Percentiles rank a stretch among this genome's conserved stretches.
phyloP scores from a whole-genome alignment of 2,113 vertebrate genomes.

The Bombycilla garrulus region DNA sequence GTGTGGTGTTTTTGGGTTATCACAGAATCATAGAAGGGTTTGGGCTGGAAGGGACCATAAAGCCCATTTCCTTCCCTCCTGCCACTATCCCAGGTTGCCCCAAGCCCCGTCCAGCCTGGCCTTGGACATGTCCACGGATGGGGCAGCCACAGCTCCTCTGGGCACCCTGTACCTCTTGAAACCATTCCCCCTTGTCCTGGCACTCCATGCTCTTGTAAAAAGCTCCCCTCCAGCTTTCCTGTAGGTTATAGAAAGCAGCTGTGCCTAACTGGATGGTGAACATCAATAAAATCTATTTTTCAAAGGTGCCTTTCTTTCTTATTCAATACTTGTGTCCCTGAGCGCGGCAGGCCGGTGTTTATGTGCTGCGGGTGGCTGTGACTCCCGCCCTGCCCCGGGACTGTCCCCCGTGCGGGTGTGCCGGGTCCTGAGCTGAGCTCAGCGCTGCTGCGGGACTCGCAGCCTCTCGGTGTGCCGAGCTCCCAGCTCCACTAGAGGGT shows the following conservation, averaged over 20 bases:
- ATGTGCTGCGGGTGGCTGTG: neutral
- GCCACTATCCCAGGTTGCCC: neutral
- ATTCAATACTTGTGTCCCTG: neutral
- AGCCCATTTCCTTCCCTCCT: neutral
- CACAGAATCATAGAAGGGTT: neutral
- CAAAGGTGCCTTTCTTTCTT: neutral
- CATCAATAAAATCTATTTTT: neutral
- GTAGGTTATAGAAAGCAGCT: neutral
- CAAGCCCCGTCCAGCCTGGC: accelerated
- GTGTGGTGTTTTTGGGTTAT: neutral
- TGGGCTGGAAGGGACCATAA: neutral
- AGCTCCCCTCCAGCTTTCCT: neutral
- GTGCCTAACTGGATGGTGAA: neutral
- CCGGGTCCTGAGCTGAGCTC: neutral
- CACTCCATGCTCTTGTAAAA: neutral
- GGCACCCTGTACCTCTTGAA: neutral
- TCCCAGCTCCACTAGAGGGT: slow-evolving; percentile 45
- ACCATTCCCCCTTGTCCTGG: neutral
- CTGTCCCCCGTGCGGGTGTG: neutral
- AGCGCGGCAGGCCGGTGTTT: neutral
- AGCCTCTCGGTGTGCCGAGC: neutral
- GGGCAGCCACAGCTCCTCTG: neutral
- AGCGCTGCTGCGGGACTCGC: neutral
- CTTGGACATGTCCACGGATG: neutral
- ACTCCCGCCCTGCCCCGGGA: too few species aligned